phyloP scores from a whole-genome alignment of 1,140 invertebrate species.

The Conus ventricosus region DNA sequence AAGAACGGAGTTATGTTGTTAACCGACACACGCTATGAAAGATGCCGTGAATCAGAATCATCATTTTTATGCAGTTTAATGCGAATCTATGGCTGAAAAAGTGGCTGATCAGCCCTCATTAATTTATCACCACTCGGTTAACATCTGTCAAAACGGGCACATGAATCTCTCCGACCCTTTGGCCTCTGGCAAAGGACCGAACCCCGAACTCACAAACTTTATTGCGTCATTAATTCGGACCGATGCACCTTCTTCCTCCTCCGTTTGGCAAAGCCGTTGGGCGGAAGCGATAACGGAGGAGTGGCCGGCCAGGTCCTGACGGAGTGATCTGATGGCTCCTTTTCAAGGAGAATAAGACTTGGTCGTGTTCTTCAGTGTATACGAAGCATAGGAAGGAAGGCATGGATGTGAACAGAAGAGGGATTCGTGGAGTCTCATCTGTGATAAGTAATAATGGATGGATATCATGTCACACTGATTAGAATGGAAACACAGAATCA shows the following conservation, averaged over 20 bases:
- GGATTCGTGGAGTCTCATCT: too few species aligned
- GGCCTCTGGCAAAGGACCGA: neutral
- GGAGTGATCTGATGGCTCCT: neutral
- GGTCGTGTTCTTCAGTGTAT: neutral
- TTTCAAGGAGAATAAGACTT: neutral
- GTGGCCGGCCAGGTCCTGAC: neutral
- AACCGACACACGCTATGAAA: too few species aligned
- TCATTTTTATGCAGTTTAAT: too few species aligned
- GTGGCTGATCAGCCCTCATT: constrained; percentile 12
- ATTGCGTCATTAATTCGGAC: constrained; percentile 26
- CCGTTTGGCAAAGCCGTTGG: constrained; percentile 1
- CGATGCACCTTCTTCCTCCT: neutral
- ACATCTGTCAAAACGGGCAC: constrained; percentile 26
- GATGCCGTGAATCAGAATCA: too few species aligned
- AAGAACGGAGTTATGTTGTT: too few species aligned
- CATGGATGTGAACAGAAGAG: too few species aligned
- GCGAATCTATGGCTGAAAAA: neutral
- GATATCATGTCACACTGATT: too few species aligned
- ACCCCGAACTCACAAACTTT: constrained; percentile 5
- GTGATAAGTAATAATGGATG: too few species aligned
- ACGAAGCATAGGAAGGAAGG: too few species aligned
- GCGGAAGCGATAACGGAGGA: constrained; percentile 8
- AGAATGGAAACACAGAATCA: too few species aligned
- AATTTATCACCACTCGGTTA: constrained; percentile 18
- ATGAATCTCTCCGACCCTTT: neutral